These are phyloP conservation scores for Orchestia grillus DNA, from an alignment of 1,140 invertebrate genomes.

Conservation along the genomic window DNA sequence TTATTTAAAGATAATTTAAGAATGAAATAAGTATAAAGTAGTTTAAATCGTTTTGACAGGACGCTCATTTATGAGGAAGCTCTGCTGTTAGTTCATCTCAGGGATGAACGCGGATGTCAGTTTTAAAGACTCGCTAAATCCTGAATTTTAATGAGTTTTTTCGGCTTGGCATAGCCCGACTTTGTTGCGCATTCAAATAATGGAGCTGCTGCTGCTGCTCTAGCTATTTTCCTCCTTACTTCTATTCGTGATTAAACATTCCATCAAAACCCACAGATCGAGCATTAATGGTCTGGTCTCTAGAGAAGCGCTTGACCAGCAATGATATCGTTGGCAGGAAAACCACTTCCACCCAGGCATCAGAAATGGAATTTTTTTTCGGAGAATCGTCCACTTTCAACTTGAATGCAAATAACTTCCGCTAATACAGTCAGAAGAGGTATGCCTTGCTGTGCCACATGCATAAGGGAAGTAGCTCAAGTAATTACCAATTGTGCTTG, in stretches of 20 bases:
- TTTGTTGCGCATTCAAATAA: neutral
- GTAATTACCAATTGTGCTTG: neutral
- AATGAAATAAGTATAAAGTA: too few species aligned
- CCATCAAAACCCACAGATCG: neutral
- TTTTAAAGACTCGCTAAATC: neutral
- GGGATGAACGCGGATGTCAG: neutral
- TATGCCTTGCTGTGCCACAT: neutral
- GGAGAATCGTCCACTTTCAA: neutral
- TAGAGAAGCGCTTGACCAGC: neutral
- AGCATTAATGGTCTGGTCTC: neutral
- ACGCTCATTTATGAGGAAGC: too few species aligned
- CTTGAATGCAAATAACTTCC: neutral
- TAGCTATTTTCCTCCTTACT: neutral
- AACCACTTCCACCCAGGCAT: neutral
- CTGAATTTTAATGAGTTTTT: neutral
- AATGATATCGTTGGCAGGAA: neutral
- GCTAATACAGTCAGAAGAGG: neutral
- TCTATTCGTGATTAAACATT: neutral
- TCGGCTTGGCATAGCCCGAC: neutral
- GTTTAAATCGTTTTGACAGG: too few species aligned
- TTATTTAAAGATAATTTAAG: too few species aligned
- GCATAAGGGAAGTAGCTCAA: neutral
- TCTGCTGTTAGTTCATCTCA: too few species aligned
- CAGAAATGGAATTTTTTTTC: neutral
- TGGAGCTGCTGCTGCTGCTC: neutral